Evolutionary conservation across 2,797 vertebrate genomes (phyloP), one percentile per base, ranked within the genome.

Genomic region (Thunnus albacares): DNA sequence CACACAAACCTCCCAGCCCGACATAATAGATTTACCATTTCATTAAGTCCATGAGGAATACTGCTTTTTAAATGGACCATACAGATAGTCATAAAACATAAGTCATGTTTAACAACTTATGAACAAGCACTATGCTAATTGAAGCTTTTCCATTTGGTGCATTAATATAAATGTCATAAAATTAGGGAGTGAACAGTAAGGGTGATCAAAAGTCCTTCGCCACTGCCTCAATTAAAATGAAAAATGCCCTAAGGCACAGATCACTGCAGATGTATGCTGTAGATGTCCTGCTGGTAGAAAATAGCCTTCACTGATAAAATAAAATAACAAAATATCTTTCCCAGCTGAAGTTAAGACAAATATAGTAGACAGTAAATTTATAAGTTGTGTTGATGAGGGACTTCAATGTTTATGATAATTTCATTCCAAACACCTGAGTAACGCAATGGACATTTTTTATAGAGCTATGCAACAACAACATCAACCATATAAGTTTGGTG

Each of bases 81-180:
- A 79, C 57, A 89, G 75, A 75, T 78, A 69, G 65, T 53, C 79
- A 83, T 90, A 85, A 92, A 91, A 70, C 71, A 82, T 66, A 80
- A 87, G 88, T 91, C 84, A 84, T 83, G 82, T 88, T 90, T 87
- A 90, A 89, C 89, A 91, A 84, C 87, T 83, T 78, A 60, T 14
- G 41, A 43, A 43, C 13, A 43, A 83, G 83, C 78, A 83, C 86
- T 81, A 79, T 77, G 86, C 80, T 92, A 91, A 89, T 84, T 87
- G 59, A 85, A 81, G 62, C 72, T 79, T 87, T 83, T 60, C 73
- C 81, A 80, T 86, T 90, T 67, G 77, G 53, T 43, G 47, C 66
- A 87, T 71, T 84, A 84, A 82, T 82, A 88, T 87, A 87, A 85
- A 76, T 68, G 70, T 82, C 71, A 79, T 90, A 69, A 87, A 91